Evolutionary conservation across 2,888 invertebrate genomes (phyloP), one percentile per base, ranked within the genome.

Genomic region (Brachynemurus nebulosus): DNA sequence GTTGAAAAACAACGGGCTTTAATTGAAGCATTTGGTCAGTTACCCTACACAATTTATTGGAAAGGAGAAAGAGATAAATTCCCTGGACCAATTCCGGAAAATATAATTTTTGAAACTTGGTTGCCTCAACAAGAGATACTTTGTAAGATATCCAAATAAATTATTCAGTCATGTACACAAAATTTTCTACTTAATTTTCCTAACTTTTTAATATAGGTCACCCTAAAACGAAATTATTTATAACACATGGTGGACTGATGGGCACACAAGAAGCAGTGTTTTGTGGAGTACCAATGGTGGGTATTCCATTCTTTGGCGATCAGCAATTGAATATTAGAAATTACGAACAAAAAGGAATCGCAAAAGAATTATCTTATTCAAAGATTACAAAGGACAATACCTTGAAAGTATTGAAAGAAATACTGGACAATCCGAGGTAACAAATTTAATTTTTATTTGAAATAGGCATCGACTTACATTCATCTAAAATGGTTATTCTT

Each of bases 51-150:
- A 4, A 69, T 76, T 7, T 57, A 76, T 17, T 70, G 73, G 55
- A 74, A 73, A 57, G 71, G 69, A 61, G 64, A 69, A 47, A 58
- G 62, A 11, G 59, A 62, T 17, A 57, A 65, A 50, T 61, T 72
- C n/a, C 60, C 71, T 2, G 67, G 66, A 3, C 45, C 38, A 21
- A 44, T 44, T n/a, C 71, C 71, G 0, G 63, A 66, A 42, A 71
- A 70, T 47, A 63, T 71, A 6, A 65, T 66, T 47, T 62, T 70
- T 5, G 66, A 67, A 64, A 59, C 66, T 30, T 72, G 71, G 71
- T 68, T 72, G 59, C 71, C 72, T 19, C 71, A 72, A 52, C 64
- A 69, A 49, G 70, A 69, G 41, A 69, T 71, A 18, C 56, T 72
- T 50, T 71, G 71, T 71, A 57, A 63, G 70, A n/a, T n/a, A n/a